Evolutionary conservation across 30 jellyfish, hydroid and myxozoan species (phyloP).

Genomic region (Aurelia aurita complex sp. Pacific): DNA sequence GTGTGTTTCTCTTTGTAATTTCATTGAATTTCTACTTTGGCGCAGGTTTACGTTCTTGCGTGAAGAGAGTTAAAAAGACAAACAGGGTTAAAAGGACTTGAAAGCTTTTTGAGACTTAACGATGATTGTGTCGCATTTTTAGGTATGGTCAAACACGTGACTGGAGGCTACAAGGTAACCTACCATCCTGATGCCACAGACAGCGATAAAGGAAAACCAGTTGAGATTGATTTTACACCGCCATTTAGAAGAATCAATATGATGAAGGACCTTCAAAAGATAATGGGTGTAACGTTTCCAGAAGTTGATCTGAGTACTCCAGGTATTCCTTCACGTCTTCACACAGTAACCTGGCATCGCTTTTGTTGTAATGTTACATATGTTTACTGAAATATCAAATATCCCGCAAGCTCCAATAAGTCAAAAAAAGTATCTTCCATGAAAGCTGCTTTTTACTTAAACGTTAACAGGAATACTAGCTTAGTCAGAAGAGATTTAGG

Average conservation of each 20-base stretch:
- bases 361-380: no score
- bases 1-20: no score
- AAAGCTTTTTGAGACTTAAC: not conserved
- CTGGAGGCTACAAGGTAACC: slow-evolving; percentile 86
- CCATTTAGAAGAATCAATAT: slow-evolving; percentile 88
- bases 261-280: slow-evolving; percentile 89
- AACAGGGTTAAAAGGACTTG: no score
- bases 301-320: slow-evolving; percentile 60
- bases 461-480: no score
- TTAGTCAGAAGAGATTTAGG: not conserved
- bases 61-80: no score
- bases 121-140: not conserved
- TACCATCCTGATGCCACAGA: slow-evolving; percentile 95
- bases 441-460: not conserved
- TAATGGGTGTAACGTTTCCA: slow-evolving; percentile 82
- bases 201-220: slow-evolving; percentile 77
- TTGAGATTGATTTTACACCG: slow-evolving; percentile 97
- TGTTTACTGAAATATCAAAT: no score
- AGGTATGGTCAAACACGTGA: slow-evolving; percentile 89
- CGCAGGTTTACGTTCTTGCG: no score
- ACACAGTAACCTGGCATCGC: not conserved
- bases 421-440: not conserved
- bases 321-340: slow-evolving; percentile 24
- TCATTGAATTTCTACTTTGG: no score
- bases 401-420: no score